A percentile compares a stretch with the other conserved stretches of the same genome.
These are phyloP conservation scores for Pholis gunnellus DNA, from an alignment of 2,113 vertebrate genomes.

Conservation along the genomic window DNA sequence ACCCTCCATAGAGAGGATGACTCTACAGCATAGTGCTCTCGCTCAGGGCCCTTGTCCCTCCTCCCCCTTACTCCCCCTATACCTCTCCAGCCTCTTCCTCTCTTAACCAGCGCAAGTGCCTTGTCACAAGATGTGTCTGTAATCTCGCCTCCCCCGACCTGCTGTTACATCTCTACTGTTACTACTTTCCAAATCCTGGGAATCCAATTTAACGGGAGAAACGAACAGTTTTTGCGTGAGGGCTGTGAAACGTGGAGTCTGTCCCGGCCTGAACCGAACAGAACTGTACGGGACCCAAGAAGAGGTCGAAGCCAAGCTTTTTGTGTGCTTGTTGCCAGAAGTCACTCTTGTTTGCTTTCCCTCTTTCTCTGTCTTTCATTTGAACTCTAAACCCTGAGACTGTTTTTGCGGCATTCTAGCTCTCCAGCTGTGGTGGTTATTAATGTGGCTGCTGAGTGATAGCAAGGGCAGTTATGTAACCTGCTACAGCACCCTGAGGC, in stretches of 20 bases:
- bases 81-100: constrained; percentile 31
- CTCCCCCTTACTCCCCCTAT: neutral
- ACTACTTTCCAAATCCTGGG: constrained; percentile 15
- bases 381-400: constrained; percentile 58
- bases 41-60: constrained; percentile 35
- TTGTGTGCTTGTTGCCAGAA: constrained; percentile 25
- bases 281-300: constrained; percentile 31
- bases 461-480: constrained; percentile 42
- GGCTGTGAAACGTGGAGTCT: constrained; percentile 6
- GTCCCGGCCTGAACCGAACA: constrained; percentile 19
- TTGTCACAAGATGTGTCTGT: constrained; percentile 66
- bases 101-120: constrained; percentile 72
- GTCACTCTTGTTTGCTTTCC: constrained; percentile 7
- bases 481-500: constrained; percentile 43
- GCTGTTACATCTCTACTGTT: constrained; percentile 41
- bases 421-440: constrained; percentile 62
- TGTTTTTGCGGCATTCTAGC: constrained; percentile 38
- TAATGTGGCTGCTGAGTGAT: constrained; percentile 58
- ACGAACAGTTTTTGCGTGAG: neutral
- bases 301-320: constrained; percentile 63
- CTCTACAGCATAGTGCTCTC: constrained; percentile 31
- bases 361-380: constrained; percentile 52
- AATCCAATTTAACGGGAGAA: neutral
- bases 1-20: constrained; percentile 36
- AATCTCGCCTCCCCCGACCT: constrained; percentile 19